Evolutionary conservation across 2,113 vertebrate genomes (phyloP), one percentile per base, ranked within the genome.

Genomic region (Otocyon megalotis): DNA sequence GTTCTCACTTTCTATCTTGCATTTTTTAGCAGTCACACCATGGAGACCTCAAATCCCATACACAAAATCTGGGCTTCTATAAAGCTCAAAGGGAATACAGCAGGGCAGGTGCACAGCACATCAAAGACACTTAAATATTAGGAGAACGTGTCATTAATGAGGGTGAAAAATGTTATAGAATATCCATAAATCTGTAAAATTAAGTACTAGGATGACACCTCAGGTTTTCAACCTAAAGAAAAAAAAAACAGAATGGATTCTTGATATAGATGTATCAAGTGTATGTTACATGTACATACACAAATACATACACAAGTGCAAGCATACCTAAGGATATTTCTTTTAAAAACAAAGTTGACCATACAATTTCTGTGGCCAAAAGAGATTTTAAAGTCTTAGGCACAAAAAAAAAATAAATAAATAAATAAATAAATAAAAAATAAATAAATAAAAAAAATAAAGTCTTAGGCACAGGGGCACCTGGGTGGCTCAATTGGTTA

Each of bases 161-260:
- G 15, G 53, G 22, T 3, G 13, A 65, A 20, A 88, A 28, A 2
- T 54, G 60, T 16, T 58, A 32, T 0, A 63, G 4, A 2, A 20
- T 53, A 4, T 83, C 65, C 77, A 30, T 43, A 20, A 60, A 87
- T 63, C 87, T 83, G 8, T 37, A 32, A 62, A 54, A 93, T 43
- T 48, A 87, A 74, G n/a, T 74, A 76, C n/a, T 14, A 93, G 65
- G n/a, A 54, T 81, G 58, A 65, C 5, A 74, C 8, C 15, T 92
- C 19, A 62, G n/a, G 60, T 81, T 90, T 96, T 84, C 80, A 81
- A 54, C 2, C 48, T 96, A 81, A 80, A 80, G 50, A 80, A 32
- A 88, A 80, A 32, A 88, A 88, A 87, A 76, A 77, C 30, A 88
- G n/a, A 90, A 94, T 19, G 50, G 35, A 50, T 50, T 50, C 1